Percentiles rank a stretch among this genome's conserved stretches.
Conservation (phyloP, 2,797 vertebrate genomes). For the Gymnoscopelus microlampas region DNA sequence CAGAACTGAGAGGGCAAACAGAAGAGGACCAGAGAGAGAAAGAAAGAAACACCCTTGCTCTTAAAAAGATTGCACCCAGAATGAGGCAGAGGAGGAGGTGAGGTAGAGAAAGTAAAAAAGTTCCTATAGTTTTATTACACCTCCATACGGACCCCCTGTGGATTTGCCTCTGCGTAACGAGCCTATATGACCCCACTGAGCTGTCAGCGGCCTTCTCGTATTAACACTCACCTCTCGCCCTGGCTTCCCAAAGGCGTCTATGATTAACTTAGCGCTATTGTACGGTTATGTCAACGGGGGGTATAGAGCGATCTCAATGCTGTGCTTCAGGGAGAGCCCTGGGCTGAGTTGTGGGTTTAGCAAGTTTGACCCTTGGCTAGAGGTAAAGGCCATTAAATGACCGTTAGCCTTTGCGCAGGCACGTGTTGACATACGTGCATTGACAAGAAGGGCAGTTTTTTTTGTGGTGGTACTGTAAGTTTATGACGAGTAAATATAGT, state of each 20-base stretch:
- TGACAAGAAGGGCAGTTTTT: slow-evolving; percentile 17
- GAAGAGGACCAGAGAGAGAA: background rate
- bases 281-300: slow-evolving; percentile 25
- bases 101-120: slow-evolving; percentile 33
- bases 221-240: slow-evolving; percentile 40
- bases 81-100: slow-evolving; percentile 37
- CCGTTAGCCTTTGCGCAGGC: background rate
- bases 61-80: slow-evolving; percentile 1
- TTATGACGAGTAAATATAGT: too few species aligned
- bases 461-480: too few species aligned
- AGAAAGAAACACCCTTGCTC: background rate
- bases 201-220: slow-evolving; percentile 63
- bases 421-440: slow-evolving; percentile 32
- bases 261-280: slow-evolving; percentile 13
- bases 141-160: slow-evolving; percentile 52
- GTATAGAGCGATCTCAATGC: slow-evolving; percentile 11
- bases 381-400: slow-evolving; percentile 34
- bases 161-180: slow-evolving; percentile 39
- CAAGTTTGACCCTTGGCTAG: slow-evolving; percentile 25
- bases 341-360: slow-evolving; percentile 13
- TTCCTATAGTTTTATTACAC: slow-evolving; percentile 57
- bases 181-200: slow-evolving; percentile 41
- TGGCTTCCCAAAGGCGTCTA: slow-evolving; percentile 48
- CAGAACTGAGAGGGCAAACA: background rate
- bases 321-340: slow-evolving; percentile 22